Base-by-base conservation (phyloP, 2,113 vertebrate genomes). In the Corythornis vintsioides region DNA sequence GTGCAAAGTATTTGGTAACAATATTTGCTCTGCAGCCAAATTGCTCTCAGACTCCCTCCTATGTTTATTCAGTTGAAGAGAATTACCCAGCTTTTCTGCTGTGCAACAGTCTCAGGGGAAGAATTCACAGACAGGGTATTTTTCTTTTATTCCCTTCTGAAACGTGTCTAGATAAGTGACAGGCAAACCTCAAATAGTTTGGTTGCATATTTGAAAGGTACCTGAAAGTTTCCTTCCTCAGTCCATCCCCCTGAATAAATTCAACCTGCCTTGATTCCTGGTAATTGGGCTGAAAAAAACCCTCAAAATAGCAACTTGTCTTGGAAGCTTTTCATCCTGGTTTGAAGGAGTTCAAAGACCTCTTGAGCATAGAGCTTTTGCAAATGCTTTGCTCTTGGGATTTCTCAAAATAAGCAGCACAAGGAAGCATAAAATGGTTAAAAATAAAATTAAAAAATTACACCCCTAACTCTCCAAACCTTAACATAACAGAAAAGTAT, bases 1-100 rank as follows among this genome's bases (percentile, higher is more conserved):
- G 91, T 95, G 91, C 77, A 86, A 64, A 89, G 81, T 91, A 87
- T 85, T 85, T 2, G 7, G 89, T 57, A 84, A 89, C 67, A 80
- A 53, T 92, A 86, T 96, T 94, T 96, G 74, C 72, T 81, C 74
- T 85, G 71, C 63, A 92, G 91, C 89, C 87, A 96, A 89, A 95
- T 88, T 89, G 83, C 75, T 90, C 93, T 95, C 90, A 83, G 79
- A 40, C 88, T 83, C 47, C 56, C 72, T 87, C 28, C 8, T 15
- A 82, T 86, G 89, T 94, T 92, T 91, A 81, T 89, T 93, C 83
- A 93, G 72, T 95, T 89, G 87, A 89, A 84, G 78, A 86, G 92
- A 94, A 94, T 95, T 94, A 94, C 43, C 86, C 75, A 43, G 76
- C 28, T 86, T 89, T 86, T 77, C 63, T 64, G 71, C 77, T 71